Conservation (phyloP, 2,888 invertebrate species). For the Acanthosepion esculentum region DNA sequence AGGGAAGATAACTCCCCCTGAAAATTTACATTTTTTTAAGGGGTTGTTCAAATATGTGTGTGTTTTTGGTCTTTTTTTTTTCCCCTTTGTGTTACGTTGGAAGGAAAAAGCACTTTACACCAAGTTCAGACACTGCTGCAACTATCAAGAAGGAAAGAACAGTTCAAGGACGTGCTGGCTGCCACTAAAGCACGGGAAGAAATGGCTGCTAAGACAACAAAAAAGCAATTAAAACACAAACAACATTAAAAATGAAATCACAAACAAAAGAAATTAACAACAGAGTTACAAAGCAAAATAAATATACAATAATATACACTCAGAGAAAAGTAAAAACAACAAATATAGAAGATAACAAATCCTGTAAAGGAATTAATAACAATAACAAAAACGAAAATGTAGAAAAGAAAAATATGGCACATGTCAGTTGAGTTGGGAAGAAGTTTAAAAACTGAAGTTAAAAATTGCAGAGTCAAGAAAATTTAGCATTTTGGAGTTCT, state of each 20-base stretch:
- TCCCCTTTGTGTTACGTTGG: background rate
- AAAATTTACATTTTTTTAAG: no score
- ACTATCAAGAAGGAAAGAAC: background rate
- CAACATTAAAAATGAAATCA: background rate
- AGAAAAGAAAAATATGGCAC: no score
- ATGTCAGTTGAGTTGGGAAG: no score
- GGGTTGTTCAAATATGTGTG: no score
- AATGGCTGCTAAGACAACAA: background rate
- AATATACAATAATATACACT: background rate
- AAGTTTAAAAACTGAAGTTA: no score
- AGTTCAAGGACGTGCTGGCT: background rate
- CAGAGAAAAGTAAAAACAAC: background rate
- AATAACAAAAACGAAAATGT: no score
- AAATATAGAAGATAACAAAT: background rate
- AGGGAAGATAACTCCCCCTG: no score
- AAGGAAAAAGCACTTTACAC: conserved; percentile 12
- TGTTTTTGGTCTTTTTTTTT: background rate
- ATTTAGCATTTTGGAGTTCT: no score
- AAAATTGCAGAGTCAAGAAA: no score
- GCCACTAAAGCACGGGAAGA: background rate
- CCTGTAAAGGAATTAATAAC: no score
- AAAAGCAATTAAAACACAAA: background rate
- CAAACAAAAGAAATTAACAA: background rate
- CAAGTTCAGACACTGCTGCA: background rate
- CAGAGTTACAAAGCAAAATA: background rate